A percentile compares a stretch with the other conserved stretches of the same genome.
Evolutionary conservation across 2,888 invertebrate genomes (phyloP).

Genomic region (Platycheirus albimanus): DNA sequence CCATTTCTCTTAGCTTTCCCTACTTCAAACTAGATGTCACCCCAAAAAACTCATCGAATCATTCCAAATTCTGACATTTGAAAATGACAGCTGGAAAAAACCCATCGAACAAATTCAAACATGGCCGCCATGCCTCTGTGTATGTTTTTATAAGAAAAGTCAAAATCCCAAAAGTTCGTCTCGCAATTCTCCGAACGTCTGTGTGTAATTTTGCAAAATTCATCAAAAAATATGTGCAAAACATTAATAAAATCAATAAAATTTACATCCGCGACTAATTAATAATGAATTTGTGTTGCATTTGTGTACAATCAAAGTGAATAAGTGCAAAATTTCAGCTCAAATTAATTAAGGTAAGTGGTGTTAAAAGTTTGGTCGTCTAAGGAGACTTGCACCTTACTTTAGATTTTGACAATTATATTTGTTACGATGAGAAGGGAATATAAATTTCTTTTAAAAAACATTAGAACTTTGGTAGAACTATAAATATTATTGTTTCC

Average conservation of each 20-base stretch:
- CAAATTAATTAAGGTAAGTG: constrained; percentile 63
- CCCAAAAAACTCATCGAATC: constrained; percentile 33
- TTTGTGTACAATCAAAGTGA: constrained; percentile 67
- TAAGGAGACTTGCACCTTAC: constrained; percentile 36
- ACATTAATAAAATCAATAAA: constrained; percentile 49
- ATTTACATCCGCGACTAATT: constrained; percentile 63
- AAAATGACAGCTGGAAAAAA: constrained; percentile 49
- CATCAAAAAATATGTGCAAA: constrained; percentile 64
- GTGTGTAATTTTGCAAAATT: constrained; percentile 68
- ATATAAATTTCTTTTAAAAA: constrained; percentile 10
- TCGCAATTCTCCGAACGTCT: constrained; percentile 59
- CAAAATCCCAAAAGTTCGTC: constrained; percentile 52
- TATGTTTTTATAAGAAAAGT: constrained; percentile 69
- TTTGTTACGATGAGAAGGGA: constrained; percentile 4
- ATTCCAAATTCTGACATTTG: constrained; percentile 9
- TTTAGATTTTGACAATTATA: constrained; percentile 48
- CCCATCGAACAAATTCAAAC: constrained; percentile 66
- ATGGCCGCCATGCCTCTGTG: constrained; percentile 50
- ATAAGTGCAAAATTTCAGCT: constrained; percentile 43
- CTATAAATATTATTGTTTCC: constrained; percentile 14
- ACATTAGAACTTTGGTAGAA: neutral
- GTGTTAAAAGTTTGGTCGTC: constrained; percentile 52
- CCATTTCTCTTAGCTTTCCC: neutral
- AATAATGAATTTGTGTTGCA: constrained; percentile 56
- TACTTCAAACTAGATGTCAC: constrained; percentile 35